phyloP scores from a whole-genome alignment of 2,113 vertebrate species.

The Polyodon spathula region DNA sequence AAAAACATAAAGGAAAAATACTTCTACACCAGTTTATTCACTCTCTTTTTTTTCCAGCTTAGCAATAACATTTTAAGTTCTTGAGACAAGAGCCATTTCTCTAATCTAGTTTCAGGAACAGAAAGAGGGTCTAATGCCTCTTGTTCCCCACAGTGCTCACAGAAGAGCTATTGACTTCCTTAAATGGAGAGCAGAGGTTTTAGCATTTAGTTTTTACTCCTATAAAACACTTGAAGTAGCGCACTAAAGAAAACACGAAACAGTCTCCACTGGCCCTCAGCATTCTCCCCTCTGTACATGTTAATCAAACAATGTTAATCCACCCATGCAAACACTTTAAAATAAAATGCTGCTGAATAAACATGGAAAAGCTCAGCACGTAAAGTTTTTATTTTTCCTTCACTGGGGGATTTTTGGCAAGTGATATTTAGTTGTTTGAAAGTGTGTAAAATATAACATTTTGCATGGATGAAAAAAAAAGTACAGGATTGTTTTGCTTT shows the following conservation, averaged over 20 bases:
- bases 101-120: slow-evolving; percentile 50
- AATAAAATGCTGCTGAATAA: no score
- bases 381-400: no score
- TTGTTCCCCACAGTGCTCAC: slow-evolving; percentile 44
- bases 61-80: slow-evolving; percentile 53
- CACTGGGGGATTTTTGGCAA: no score
- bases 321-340: slow-evolving; percentile 37
- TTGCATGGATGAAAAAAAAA: no score
- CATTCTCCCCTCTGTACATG: not conserved
- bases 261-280: not conserved
- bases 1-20: slow-evolving; percentile 1
- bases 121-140: slow-evolving; percentile 46
- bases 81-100: slow-evolving; percentile 55
- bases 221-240: slow-evolving; percentile 19
- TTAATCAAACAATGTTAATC: slow-evolving; percentile 20
- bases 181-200: slow-evolving; percentile 50
- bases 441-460: no score
- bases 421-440: no score
- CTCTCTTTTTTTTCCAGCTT: slow-evolving; percentile 26
- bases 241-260: slow-evolving; percentile 48
- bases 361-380: no score
- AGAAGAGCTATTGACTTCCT: slow-evolving; percentile 53
- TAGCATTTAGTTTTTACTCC: slow-evolving; percentile 29
- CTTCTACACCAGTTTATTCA: slow-evolving; percentile 5
- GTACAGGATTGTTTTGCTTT: no score